Evolutionary conservation across 2,113 vertebrate genomes (phyloP), one percentile per base, ranked within the genome.

Genomic region (Callopanchax toddi): DNA sequence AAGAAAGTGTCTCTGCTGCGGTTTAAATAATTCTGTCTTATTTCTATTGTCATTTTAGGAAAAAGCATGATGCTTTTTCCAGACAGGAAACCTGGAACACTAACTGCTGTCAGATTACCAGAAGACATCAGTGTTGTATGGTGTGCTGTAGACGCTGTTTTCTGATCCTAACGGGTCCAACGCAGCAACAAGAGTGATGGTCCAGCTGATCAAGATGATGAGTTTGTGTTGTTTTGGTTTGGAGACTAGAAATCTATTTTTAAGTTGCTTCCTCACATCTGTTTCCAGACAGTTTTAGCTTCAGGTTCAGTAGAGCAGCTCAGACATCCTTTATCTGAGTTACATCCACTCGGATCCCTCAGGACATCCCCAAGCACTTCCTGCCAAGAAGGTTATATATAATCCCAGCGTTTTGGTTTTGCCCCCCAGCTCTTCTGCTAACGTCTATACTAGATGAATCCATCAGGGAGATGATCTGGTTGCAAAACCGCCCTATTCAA

Each of bases 271-370:
- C 20, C 16, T 1, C 23, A 48, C 11, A 36, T 15, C 44, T 20
- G 18, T 6, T 40, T 40, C 37, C 16, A 32, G 18, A 49, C 17
- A 29, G 17, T 1, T 3, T 63, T 44, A 48, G 42, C 11, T 58
- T 48, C 34, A 29, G 67, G 15, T 64, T 52, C 25, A 55, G 22
- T 18, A 11, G 26, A 70, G 26, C 5, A 37, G 37, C 21, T 18
- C 34, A 59, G 53, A 66, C 36, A 26, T 70, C 25, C 29, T 50
- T 66, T 58, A 64, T 72, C 67, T 42, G 51, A 67, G 32, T 54
- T 9, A 45, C 56, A 70, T 22, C 39, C 23, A 39, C 18, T 18
- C 44, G 49, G 22, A 36, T 39, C 59, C 67, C 64, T 40, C 3
- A 8, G 22, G 74, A 56, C 16, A 72, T 32, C 66, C 46, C 4